Evolutionary conservation across 2,113 vertebrate species (phyloP), one percentile per base, ranked within the genome.

Genomic region (Boleophthalmus pectinirostris): DNA sequence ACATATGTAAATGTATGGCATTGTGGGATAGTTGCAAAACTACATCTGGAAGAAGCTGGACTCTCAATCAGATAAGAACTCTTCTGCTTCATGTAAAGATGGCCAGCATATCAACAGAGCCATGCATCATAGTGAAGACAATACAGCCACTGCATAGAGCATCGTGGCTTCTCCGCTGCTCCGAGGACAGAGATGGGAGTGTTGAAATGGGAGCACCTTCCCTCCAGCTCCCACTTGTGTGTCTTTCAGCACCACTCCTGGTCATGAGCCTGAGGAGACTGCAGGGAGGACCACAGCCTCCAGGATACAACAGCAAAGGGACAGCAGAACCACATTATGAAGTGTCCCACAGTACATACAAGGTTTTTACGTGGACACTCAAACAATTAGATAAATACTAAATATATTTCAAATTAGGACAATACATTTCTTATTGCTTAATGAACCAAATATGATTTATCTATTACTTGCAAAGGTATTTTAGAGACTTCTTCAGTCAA

Each of bases 1-100:
- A 72, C 72, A 85, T 82, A 83, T 73, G 73, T 81, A 80, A 64
- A 58, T 60, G 53, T 15, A 61, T 45, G 33, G 66, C 79, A 63
- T 61, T 56, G 69, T 66, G 43, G 38, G 65, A 75, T 80, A 69
- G 74, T 47, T 56, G 73, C 63, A 64, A 78, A 82, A 89, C 86
- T 91, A 89, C 83, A 85, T 88, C 89, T 91, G 88, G 88, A 94
- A 93, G 90, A 84, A 93, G 91, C 78, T 91, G 92, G 92, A 78
- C 16, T 88, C 93, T 94, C 88, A 89, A 91, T 95, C 95, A 95
- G 94, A 94, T 94, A 95, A 93, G 92, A 92, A 90, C 82, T 94
- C 95, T 95, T 95, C 95, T 97, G 95, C 93, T 94, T 95, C 93
- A 80, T 95, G 94, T 95, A 94, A 95, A 94, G 88, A 93, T 0